Conservation (phyloP, 2,113 vertebrate genomes). For the Oreochromis spilurus region DNA sequence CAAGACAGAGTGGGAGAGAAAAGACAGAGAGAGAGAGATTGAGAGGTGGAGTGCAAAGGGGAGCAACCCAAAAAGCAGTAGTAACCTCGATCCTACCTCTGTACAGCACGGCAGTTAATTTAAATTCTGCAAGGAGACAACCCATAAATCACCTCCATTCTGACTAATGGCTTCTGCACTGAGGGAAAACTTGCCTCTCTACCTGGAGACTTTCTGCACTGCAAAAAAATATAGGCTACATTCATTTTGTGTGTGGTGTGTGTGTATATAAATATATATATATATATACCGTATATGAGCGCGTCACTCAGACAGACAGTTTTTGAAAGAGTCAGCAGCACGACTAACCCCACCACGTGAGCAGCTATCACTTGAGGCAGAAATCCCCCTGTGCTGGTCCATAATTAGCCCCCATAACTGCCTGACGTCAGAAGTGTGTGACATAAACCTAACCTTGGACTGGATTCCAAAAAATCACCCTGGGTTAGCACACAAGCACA, state of each 20-base stretch:
- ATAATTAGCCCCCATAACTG: slow-evolving; percentile 63
- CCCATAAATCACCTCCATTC: slow-evolving; percentile 79
- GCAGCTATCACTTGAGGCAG: slow-evolving; percentile 49
- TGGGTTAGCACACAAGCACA: neutral
- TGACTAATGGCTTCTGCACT: slow-evolving; percentile 79
- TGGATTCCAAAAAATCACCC: slow-evolving; percentile 44
- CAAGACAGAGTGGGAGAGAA: neutral
- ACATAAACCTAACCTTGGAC: slow-evolving; percentile 66
- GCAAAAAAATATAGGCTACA: slow-evolving; percentile 37
- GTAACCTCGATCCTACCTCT: slow-evolving; percentile 30
- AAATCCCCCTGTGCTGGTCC: slow-evolving; percentile 55
- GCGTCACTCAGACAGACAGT: slow-evolving; percentile 45
- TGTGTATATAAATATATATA: neutral
- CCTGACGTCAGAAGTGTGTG: slow-evolving; percentile 54
- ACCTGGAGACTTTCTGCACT: slow-evolving; percentile 68
- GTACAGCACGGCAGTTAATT: slow-evolving; percentile 72
- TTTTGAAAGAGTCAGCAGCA: slow-evolving; percentile 63
- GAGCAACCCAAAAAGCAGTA: slow-evolving; percentile 48
- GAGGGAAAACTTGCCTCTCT: slow-evolving; percentile 70
- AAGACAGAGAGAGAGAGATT: neutral
- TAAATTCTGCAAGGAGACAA: slow-evolving; percentile 77
- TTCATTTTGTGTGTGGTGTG: neutral
- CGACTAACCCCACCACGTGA: slow-evolving; percentile 35
- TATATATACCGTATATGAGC: neutral
- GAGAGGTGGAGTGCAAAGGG: slow-evolving; percentile 54